phyloP scores from a whole-genome alignment of 92 coral and sea anemone species.

The Paragorgia papillata region DNA sequence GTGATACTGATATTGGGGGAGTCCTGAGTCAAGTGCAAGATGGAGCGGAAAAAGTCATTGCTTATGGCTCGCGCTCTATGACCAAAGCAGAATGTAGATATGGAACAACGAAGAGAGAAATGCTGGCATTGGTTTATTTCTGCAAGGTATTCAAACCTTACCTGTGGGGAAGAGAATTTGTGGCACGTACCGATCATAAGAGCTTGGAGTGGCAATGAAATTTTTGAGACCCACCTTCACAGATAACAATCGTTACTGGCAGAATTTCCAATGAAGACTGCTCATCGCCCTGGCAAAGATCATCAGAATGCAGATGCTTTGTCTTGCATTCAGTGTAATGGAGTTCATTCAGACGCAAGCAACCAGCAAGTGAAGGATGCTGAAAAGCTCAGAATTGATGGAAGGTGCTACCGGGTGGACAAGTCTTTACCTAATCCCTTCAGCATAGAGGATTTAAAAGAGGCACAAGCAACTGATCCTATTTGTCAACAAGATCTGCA shows the following conservation, averaged over 20 bases:
- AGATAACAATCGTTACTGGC: not conserved
- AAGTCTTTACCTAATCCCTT: too few species aligned
- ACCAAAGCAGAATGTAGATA: constrained; percentile 31
- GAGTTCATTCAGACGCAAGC: too few species aligned
- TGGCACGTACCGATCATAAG: not conserved
- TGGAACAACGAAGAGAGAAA: not conserved
- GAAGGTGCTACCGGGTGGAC: too few species aligned
- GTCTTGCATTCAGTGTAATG: not conserved
- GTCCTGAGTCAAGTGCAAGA: constrained; percentile 54
- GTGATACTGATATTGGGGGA: constrained; percentile 55
- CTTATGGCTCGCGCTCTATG: constrained; percentile 46
- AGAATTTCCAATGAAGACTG: not conserved
- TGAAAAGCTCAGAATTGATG: too few species aligned
- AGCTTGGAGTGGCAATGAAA: not conserved
- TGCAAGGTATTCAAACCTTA: not conserved
- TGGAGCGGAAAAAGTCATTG: constrained; percentile 42
- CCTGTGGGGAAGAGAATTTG: not conserved
- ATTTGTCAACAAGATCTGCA: too few species aligned
- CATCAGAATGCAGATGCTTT: constrained; percentile 4
- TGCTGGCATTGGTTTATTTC: not conserved
- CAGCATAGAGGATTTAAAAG: not conserved
- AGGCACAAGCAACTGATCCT: not conserved
- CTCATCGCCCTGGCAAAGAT: not conserved
- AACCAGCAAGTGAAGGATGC: too few species aligned
- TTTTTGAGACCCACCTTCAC: not conserved